Conservation (phyloP, 1,140 invertebrate genomes). For the Lepidostoma basale region DNA sequence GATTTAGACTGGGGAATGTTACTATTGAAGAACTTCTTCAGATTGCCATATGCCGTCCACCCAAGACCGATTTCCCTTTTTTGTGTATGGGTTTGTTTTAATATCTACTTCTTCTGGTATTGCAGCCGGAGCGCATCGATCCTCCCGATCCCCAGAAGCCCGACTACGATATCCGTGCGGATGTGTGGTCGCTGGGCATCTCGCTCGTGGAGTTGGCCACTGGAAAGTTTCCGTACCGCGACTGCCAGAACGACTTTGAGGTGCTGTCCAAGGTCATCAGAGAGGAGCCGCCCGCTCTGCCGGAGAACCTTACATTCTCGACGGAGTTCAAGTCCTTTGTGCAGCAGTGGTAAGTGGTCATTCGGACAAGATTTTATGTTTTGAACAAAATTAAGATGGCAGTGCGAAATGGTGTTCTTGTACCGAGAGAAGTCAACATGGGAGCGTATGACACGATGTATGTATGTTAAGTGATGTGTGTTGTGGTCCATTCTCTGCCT, state of each 20-base stretch:
- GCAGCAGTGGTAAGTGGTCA: constrained; percentile 70
- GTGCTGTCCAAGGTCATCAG: constrained; percentile 88
- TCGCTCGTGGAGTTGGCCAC: constrained; percentile 93
- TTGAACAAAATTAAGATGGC: background rate
- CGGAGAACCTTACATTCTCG: constrained; percentile 77
- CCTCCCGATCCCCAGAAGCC: constrained; percentile 84
- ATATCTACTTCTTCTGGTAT: constrained; percentile 11
- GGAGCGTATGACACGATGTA: too few species aligned
- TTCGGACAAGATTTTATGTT: background rate
- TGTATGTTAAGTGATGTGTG: too few species aligned
- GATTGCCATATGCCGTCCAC: too few species aligned
- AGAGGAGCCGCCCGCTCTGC: constrained; percentile 84
- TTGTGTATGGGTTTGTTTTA: too few species aligned
- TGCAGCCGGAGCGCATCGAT: constrained; percentile 94
- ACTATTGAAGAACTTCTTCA: too few species aligned
- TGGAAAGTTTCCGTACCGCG: constrained; percentile 88
- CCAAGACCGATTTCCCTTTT: too few species aligned
- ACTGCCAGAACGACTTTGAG: constrained; percentile 96
- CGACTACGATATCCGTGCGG: constrained; percentile 97
- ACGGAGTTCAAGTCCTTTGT: constrained; percentile 86
- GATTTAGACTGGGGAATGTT: too few species aligned
- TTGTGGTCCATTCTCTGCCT: too few species aligned
- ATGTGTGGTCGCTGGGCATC: constrained; percentile 99
- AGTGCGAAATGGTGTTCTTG: background rate
- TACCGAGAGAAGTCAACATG: too few species aligned